phyloP scores from a whole-genome alignment of 2,797 vertebrate species.

The Platyrinchus mystaceus region DNA sequence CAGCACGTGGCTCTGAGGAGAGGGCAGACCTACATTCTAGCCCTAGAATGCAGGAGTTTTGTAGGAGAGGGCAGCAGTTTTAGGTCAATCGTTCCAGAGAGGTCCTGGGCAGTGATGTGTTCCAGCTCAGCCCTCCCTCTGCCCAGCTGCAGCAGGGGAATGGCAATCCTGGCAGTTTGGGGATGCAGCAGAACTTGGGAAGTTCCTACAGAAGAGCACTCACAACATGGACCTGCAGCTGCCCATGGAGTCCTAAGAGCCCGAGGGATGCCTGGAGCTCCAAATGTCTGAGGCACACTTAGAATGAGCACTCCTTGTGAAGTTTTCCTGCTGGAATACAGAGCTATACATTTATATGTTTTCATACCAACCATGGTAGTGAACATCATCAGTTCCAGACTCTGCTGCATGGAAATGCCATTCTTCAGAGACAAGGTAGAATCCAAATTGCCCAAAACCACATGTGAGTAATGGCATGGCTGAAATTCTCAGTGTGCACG shows the following conservation, averaged over 20 bases:
- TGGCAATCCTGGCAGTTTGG: background rate
- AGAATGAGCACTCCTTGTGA: background rate
- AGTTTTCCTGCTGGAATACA: background rate
- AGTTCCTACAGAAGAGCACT: background rate
- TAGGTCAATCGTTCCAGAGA: background rate
- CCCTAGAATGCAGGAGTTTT: background rate
- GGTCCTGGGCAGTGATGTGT: background rate
- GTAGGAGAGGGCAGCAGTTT: background rate
- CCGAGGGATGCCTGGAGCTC: background rate
- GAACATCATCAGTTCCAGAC: background rate
- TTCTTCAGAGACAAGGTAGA: background rate
- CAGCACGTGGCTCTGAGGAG: background rate
- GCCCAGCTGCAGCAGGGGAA: background rate
- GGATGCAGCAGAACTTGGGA: background rate
- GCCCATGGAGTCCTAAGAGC: background rate
- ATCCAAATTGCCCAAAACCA: background rate
- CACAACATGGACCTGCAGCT: background rate
- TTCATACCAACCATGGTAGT: background rate
- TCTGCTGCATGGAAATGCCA: background rate
- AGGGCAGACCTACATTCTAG: background rate
- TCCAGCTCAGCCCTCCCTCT: background rate
- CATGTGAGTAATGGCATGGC: background rate
- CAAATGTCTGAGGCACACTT: accelerated
- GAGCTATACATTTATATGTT: background rate
- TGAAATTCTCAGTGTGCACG: background rate